phyloP scores from a whole-genome alignment of 2,113 vertebrate species.

The Scomber japonicus region DNA sequence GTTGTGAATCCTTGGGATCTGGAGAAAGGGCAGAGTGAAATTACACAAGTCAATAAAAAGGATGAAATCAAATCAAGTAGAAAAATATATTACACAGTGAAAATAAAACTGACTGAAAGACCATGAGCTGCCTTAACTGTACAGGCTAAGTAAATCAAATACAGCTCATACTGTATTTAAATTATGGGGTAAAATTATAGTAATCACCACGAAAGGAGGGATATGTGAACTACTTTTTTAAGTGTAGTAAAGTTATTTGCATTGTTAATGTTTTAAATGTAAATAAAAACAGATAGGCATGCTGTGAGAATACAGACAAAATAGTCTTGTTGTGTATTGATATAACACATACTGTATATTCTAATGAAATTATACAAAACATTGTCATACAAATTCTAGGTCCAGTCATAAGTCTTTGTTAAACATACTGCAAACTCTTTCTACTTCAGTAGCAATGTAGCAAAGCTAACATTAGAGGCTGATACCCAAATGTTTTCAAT shows the following conservation, averaged over 20 bases:
- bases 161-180: not conserved
- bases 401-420: not conserved
- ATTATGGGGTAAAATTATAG: not conserved
- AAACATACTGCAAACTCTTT: not conserved
- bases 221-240: too few relatives aligned
- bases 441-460: not conserved
- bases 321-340: not conserved
- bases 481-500: not conserved
- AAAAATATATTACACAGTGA: not conserved
- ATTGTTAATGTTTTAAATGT: not conserved
- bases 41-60: constrained; percentile 2
- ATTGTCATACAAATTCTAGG: not conserved
- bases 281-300: not conserved
- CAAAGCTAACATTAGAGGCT: not conserved
- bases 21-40: constrained; percentile 25
- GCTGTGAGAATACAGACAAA: too few relatives aligned
- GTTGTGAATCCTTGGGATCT: constrained; percentile 90
- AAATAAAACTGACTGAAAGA: not conserved
- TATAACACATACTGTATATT: not conserved
- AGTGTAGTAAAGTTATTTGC: not conserved
- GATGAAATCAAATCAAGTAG: not conserved
- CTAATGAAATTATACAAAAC: not conserved
- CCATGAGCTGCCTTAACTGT: not conserved
- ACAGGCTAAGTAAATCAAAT: not conserved
- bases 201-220: not conserved